phyloP scores from a whole-genome alignment of 2,113 vertebrate species.

The Petromus typicus region DNA sequence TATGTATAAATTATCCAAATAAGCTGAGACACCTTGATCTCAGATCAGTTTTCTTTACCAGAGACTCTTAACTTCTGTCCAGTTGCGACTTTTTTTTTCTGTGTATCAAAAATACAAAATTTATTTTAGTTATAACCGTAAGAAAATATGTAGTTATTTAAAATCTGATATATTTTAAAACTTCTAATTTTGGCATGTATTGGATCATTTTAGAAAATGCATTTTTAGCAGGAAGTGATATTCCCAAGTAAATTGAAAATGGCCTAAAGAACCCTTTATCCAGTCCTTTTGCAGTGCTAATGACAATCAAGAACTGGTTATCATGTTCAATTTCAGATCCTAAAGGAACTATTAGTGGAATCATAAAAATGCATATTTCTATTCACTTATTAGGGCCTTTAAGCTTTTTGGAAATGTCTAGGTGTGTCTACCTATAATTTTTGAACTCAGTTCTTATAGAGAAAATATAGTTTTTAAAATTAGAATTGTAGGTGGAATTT shows the following conservation, averaged over 20 bases:
- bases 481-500: neutral
- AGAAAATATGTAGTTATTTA: slow-evolving; percentile 10
- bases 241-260: slow-evolving; percentile 40
- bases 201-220: neutral
- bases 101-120: neutral
- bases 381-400: neutral
- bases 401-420: slow-evolving; percentile 9
- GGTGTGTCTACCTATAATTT: neutral
- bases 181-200: neutral
- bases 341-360: neutral
- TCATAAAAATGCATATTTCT: slow-evolving; percentile 48
- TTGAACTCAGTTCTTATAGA: slow-evolving; percentile 56
- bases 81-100: neutral
- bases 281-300: neutral
- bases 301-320: neutral
- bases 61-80: neutral
- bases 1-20: neutral
- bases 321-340: neutral
- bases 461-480: slow-evolving; percentile 15
- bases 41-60: neutral
- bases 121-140: slow-evolving; percentile 35
- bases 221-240: neutral
- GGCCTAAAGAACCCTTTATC: neutral
- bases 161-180: slow-evolving; percentile 6
- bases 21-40: neutral